These are phyloP conservation scores for Lagenorhynchus albirostris DNA, from an alignment of 2,113 vertebrate genomes.

Conservation along the genomic window DNA sequence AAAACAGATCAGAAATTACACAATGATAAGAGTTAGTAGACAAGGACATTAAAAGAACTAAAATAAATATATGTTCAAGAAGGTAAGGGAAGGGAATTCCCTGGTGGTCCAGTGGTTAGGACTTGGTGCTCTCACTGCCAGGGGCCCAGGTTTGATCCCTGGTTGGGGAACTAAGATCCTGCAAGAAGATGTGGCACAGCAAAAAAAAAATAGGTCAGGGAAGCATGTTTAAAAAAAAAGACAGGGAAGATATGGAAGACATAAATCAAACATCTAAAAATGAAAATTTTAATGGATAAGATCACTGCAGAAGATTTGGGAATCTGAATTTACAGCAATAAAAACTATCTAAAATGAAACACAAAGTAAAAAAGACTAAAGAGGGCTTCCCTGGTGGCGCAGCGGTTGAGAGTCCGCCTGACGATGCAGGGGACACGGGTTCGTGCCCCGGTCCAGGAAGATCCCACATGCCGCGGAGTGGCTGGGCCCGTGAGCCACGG, in stretches of 20 bases:
- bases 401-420: no score
- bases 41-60: not conserved
- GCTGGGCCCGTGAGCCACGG: no score
- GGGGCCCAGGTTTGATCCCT: no score
- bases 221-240: not conserved
- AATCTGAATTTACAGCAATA: not conserved
- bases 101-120: no score
- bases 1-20: not conserved
- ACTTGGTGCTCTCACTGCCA: no score
- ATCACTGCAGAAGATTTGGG: not conserved
- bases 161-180: no score
- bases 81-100: not conserved
- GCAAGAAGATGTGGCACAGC: no score
- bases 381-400: not conserved
- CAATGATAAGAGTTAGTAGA: not conserved
- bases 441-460: no score
- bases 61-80: not conserved
- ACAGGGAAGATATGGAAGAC: not conserved
- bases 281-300: not conserved
- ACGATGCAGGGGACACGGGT: no score
- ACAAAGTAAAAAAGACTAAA: not conserved
- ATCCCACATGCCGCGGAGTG: no score
- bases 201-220: not conserved
- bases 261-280: not conserved
- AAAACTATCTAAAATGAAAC: not conserved